phyloP scores from a whole-genome alignment of 2,113 vertebrate species.

The Electrona antarctica region DNA sequence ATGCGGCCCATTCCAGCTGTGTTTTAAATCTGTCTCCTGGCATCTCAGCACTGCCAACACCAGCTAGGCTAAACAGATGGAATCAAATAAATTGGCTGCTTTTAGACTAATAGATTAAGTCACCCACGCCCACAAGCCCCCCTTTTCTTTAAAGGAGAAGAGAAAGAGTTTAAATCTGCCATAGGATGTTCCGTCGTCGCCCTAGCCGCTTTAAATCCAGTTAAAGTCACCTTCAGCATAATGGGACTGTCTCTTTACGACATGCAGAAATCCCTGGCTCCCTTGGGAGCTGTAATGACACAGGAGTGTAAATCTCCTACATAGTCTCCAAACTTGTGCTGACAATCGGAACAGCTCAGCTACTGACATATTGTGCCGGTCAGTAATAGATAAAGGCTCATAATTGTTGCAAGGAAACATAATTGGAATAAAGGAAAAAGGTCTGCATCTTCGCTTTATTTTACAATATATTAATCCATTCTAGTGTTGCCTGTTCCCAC shows the following conservation, averaged over 20 bases:
- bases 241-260: slow-evolving; percentile 77
- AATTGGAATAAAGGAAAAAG: slow-evolving; percentile 50
- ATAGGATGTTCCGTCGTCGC: slow-evolving; percentile 55
- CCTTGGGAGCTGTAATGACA: slow-evolving; percentile 70
- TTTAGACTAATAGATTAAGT: slow-evolving; percentile 81
- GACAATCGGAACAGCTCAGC: slow-evolving; percentile 63
- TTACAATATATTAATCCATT: slow-evolving; percentile 40
- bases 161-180: slow-evolving; percentile 78
- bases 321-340: slow-evolving; percentile 69
- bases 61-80: slow-evolving; percentile 78
- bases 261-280: slow-evolving; percentile 75
- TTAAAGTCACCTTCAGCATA: slow-evolving; percentile 85
- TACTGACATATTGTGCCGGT: slow-evolving; percentile 66
- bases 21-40: slow-evolving; percentile 77
- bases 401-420: slow-evolving; percentile 72
- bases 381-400: slow-evolving; percentile 52
- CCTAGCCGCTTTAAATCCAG: slow-evolving; percentile 76
- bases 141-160: slow-evolving; percentile 61
- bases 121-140: slow-evolving; percentile 42
- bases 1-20: slow-evolving; percentile 69
- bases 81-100: slow-evolving; percentile 80
- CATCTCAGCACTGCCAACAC: slow-evolving; percentile 66
- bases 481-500: slow-evolving; percentile 23
- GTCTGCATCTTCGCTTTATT: slow-evolving; percentile 53
- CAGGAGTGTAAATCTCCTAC: slow-evolving; percentile 76